Percentiles rank a stretch among this genome's conserved stretches.
These are phyloP conservation scores for Sarcophaga carnaria DNA, from an alignment of 2,888 invertebrate genomes.

Conservation along the genomic window DNA sequence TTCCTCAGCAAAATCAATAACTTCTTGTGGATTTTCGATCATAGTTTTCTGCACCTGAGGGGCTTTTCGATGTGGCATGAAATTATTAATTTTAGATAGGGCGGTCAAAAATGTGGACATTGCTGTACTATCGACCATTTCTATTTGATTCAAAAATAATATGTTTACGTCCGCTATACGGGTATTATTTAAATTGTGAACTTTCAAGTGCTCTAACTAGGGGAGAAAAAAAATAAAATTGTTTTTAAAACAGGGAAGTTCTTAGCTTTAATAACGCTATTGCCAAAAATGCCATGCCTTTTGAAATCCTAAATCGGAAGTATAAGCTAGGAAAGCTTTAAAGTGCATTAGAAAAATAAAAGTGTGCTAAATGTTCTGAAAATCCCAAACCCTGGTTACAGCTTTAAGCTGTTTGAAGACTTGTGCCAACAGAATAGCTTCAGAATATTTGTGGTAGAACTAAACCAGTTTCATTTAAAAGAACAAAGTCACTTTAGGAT, in stretches of 20 bases:
- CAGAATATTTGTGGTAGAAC: too few relatives aligned
- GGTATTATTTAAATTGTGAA: constrained; percentile 76
- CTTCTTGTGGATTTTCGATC: constrained; percentile 82
- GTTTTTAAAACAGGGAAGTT: neutral
- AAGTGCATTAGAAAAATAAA: neutral
- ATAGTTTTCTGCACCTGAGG: neutral
- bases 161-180: constrained; percentile 83
- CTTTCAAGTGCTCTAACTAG: constrained; percentile 72
- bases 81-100: constrained; percentile 81
- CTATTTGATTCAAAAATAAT: constrained; percentile 93
- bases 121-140: constrained; percentile 94
- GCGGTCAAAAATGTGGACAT: constrained; percentile 90
- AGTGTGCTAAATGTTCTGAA: too few relatives aligned
- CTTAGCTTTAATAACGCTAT: neutral
- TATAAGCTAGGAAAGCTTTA: neutral
- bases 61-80: constrained; percentile 49
- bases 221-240: neutral
- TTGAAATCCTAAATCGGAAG: neutral
- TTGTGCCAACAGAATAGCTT: neutral
- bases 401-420: neutral
- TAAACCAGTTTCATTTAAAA: too few relatives aligned
- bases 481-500: too few relatives aligned
- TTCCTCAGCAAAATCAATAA: constrained; percentile 86
- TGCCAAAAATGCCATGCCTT: neutral
- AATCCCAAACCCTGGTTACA: neutral